Evolutionary conservation across 2,113 vertebrate genomes (phyloP), one percentile per base, ranked within the genome.

Genomic region (Hippoglossus stenolepis): DNA sequence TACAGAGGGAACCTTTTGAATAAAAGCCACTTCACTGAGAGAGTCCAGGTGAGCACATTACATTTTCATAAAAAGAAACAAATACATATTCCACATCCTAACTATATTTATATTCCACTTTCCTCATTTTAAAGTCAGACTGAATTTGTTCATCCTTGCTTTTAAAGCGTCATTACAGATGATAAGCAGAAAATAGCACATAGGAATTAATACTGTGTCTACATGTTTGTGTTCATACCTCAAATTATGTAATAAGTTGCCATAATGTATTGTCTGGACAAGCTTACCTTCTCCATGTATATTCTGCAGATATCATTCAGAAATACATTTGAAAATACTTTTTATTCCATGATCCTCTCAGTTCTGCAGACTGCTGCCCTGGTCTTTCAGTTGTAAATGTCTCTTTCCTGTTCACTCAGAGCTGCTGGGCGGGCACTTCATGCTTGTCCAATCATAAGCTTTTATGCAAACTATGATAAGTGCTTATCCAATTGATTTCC

Each of bases 1-100:
- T 61, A 58, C 58, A 80, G 82, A 75, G 81, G 74, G 21, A 60
- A 92, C 82, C 85, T 91, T 90, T 90, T 62, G 60, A 86, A 85
- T 90, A 74, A 89, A 93, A 88, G 87, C 72, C 79, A 76, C 72
- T 86, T 89, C 77, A 58, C 77, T 51, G 49, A 54, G 35, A 84
- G 70, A 73, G 58, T 88, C 79, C 73, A 86, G 79, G 79, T 86
- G 73, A 83, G 64, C 68, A 21, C 23, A 73, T 82, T 90, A 83
- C 28, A 74, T 73, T 80, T 73, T 74, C 68, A 72, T 79, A 31
- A 72, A 85, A 77, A 70, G 35, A 70, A 77, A 74, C 23, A 75
- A 84, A 78, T 35, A 3, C 21, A 38, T 69, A 17, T 24, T 69
- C 18, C 51, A n/a, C 51, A n/a, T 54, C 20, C 51, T 11, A 43